These are phyloP conservation scores for Nomada goodeniana DNA, from an alignment of 2,888 invertebrate species.

Conservation along the genomic window DNA sequence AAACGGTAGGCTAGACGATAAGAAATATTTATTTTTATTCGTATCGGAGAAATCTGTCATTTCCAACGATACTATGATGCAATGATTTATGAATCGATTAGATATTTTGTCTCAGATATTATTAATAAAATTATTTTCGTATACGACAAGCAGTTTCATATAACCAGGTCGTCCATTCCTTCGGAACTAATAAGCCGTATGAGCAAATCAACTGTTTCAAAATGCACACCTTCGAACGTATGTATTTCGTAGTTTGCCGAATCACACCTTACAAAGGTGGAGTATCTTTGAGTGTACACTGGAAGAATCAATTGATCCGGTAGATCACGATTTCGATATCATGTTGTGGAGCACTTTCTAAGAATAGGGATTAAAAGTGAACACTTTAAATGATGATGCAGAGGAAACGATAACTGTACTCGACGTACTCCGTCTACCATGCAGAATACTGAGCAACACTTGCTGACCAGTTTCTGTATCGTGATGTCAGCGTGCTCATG, in stretches of 20 bases:
- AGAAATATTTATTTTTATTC: neutral
- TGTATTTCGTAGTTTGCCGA: neutral
- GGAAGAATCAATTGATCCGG: neutral
- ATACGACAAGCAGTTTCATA: too few species aligned
- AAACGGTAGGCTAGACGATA: neutral
- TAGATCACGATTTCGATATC: neutral
- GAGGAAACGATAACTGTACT: constrained; percentile 38
- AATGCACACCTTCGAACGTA: neutral
- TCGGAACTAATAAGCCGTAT: too few species aligned
- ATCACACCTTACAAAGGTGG: neutral
- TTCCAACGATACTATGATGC: too few species aligned
- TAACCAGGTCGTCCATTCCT: too few species aligned
- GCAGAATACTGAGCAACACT: constrained; percentile 56
- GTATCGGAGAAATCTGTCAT: neutral
- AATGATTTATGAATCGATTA: neutral
- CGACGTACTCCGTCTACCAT: constrained; percentile 41
- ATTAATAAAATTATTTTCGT: too few species aligned
- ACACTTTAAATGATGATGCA: constrained; percentile 13
- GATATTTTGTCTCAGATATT: too few species aligned
- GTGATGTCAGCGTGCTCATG: constrained; percentile 55
- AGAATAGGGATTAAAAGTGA: neutral
- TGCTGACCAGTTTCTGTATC: constrained; percentile 60
- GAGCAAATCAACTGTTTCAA: neutral
- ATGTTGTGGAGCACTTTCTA: constrained; percentile 5
- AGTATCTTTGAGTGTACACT: neutral